Base-by-base conservation (phyloP, 2,113 vertebrate genomes). In the Mola mola region DNA sequence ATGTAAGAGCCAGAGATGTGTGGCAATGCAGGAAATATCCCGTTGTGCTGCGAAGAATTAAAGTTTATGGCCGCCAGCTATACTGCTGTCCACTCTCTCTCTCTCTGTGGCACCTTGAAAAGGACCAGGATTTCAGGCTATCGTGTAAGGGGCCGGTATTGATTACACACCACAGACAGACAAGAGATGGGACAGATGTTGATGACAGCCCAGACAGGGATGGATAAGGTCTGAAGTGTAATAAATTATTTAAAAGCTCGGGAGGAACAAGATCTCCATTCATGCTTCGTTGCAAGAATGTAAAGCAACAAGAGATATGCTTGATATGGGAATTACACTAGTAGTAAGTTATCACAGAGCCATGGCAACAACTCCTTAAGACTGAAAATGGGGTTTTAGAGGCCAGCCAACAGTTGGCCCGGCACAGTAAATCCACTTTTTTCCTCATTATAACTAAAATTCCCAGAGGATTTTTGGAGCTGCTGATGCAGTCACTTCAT, bases 51-150 rank as follows among this genome's bases (percentile, higher is more conserved):
- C 71, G 53, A 69, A 2, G 6, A 19, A 86, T 85, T 75, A 74
- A 72, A 76, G 25, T 87, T 87, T 86, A 87, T 82, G 53, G 78
- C 46, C 12, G 2, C 56, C 61, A 60, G 67, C 57, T 59, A 50
- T 48, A 22, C 50, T 33, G 47, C 66, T 38, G 19, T 77, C 53
- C 19, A 38, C 31, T 60, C 28, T 8, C 31, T 40, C 40, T 70
- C 66, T 48, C 9, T 50, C 33, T 70, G 67, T 48, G 29, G 60
- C 22, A 16, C 43, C 78, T 69, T 75, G 52, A 78, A 74, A 72
- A 36, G 72, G 69, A 80, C 16, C 40, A 34, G 57, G 46, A 72
- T 75, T 78, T 84, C 21, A 43, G 64, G 28, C 53, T 11, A 40
- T 40, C 58, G 40, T 67, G 72, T 26, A 24, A 53, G 76, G 64